These are phyloP conservation scores for Polypterus senegalus DNA, from an alignment of 2,113 vertebrate species.

Conservation along the genomic window DNA sequence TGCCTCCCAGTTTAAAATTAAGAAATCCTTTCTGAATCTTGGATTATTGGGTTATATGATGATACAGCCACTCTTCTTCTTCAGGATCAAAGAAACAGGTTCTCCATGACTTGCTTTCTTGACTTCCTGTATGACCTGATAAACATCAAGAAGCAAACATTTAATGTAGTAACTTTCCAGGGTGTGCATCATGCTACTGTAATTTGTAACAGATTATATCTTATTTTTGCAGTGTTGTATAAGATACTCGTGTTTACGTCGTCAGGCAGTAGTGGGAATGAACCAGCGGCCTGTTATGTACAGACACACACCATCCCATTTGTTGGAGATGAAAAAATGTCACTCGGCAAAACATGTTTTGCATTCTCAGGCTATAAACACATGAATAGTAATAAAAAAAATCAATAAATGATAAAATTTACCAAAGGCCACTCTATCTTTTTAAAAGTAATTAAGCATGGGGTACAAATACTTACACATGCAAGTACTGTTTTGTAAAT, in stretches of 20 bases:
- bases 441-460: no score
- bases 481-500: no score
- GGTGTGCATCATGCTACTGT: neutral
- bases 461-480: no score
- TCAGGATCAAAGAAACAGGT: constrained; percentile 1
- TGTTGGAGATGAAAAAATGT: no score
- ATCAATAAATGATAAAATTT: no score
- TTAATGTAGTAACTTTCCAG: constrained; percentile 7
- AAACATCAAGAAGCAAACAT: constrained; percentile 3
- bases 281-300: neutral
- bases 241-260: neutral
- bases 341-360: no score
- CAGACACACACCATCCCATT: neutral
- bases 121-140: constrained; percentile 23
- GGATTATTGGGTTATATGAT: neutral
- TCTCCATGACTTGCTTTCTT: constrained; percentile 7
- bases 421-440: no score
- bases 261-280: no score
- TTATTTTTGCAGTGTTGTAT: neutral
- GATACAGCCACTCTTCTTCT: constrained; percentile 9
- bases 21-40: constrained; percentile 6
- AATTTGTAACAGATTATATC: neutral
- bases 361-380: no score
- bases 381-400: no score
- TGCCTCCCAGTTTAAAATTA: constrained; percentile 14